Conservation (phyloP, 1,140 invertebrate species). For the Dreissena polymorpha region DNA sequence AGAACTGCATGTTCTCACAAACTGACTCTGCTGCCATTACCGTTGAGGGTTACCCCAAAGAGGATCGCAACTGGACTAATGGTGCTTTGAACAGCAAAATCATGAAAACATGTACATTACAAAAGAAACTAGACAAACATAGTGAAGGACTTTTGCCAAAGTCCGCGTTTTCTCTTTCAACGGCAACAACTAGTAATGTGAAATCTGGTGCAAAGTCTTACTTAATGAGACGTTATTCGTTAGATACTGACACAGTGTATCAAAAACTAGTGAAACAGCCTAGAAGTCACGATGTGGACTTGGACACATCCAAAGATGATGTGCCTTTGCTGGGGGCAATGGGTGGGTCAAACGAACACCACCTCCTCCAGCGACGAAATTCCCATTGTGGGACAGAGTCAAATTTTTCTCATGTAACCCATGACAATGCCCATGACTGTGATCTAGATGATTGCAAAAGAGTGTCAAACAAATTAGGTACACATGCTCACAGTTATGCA, state of each 20-base stretch:
- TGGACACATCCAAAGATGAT: no score
- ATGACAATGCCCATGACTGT: background rate
- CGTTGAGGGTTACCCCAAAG: conserved; percentile 72
- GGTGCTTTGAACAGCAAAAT: conserved; percentile 61
- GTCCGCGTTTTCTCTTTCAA: conserved; percentile 62
- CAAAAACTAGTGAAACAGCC: background rate
- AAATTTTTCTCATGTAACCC: conserved; percentile 22
- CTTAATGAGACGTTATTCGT: conserved; percentile 9
- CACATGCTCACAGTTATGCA: background rate
- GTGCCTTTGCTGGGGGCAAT: conserved; percentile 19
- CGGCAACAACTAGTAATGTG: conserved; percentile 53
- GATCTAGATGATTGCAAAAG: background rate
- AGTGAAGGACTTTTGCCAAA: conserved; percentile 35
- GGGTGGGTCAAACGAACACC: conserved; percentile 20
- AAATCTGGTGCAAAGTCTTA: conserved; percentile 55
- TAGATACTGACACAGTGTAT: conserved; percentile 20
- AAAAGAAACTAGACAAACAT: conserved; percentile 40
- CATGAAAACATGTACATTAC: conserved; percentile 48
- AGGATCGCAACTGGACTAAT: conserved; percentile 73
- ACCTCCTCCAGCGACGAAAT: background rate
- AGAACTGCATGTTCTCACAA: conserved; percentile 76
- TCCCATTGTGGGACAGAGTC: conserved; percentile 18
- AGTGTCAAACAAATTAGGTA: background rate
- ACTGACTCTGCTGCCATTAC: conserved; percentile 71
- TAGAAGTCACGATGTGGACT: no score